Evolutionary conservation across 2,113 vertebrate genomes (phyloP).

Genomic region (Xyliphius kryptos): DNA sequence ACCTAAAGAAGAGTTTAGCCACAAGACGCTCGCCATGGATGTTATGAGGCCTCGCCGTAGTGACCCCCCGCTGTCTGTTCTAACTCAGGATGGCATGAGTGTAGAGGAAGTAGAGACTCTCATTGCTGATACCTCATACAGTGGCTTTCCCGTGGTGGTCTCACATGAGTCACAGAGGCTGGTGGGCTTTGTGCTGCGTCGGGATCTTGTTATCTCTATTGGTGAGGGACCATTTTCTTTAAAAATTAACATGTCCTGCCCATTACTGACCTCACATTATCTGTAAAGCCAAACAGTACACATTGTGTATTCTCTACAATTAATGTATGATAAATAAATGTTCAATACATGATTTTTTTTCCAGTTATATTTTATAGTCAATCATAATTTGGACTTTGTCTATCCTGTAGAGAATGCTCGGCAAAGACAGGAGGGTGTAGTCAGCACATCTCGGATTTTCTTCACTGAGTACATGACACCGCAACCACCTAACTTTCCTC

Average conservation of each 20-base stretch:
- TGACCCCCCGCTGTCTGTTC: slow-evolving; percentile 69
- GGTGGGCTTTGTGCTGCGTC: slow-evolving; percentile 77
- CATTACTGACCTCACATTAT: too few relatives aligned
- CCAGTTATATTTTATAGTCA: background rate
- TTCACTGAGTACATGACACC: slow-evolving; percentile 79
- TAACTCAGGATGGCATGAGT: slow-evolving; percentile 77
- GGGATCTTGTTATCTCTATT: slow-evolving; percentile 77
- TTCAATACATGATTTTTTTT: background rate
- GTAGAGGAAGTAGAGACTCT: slow-evolving; percentile 72
- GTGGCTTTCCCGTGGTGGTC: slow-evolving; percentile 78
- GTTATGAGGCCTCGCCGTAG: slow-evolving; percentile 76
- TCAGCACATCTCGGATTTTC: slow-evolving; percentile 77
- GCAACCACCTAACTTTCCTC: slow-evolving; percentile 66
- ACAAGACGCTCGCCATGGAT: slow-evolving; percentile 79
- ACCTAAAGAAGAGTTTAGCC: slow-evolving; percentile 81
- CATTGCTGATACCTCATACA: slow-evolving; percentile 69
- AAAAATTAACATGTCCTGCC: too few relatives aligned
- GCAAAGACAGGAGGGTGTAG: slow-evolving; percentile 79
- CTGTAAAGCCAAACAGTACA: too few relatives aligned
- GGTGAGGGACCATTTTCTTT: slow-evolving; percentile 55
- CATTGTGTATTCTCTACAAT: too few relatives aligned
- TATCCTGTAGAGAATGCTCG: slow-evolving; percentile 73
- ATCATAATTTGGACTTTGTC: background rate
- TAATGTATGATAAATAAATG: too few relatives aligned
- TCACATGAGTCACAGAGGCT: slow-evolving; percentile 76